Percentiles rank a stretch among this genome's conserved stretches.
These are phyloP conservation scores for Phengaris arion DNA, from an alignment of 2,888 invertebrate genomes.

Conservation along the genomic window DNA sequence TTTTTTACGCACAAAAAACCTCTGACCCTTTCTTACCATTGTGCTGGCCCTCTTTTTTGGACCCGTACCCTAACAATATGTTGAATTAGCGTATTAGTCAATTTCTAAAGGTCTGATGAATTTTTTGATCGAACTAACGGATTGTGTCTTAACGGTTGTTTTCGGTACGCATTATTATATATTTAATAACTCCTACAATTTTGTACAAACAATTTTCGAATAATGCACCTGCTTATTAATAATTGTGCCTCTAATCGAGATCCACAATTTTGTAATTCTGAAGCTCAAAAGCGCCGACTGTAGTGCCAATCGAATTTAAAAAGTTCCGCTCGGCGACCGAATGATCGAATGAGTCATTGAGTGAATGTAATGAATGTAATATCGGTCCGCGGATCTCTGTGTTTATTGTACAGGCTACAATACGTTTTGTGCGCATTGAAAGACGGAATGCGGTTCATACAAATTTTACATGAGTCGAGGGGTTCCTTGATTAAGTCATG, in stretches of 20 bases:
- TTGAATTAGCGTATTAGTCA: conserved; percentile 77
- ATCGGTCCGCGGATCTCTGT: conserved; percentile 71
- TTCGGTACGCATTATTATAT: conserved; percentile 44
- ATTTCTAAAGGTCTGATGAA: conserved; percentile 75
- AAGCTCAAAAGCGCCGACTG: conserved; percentile 67
- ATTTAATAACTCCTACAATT: conserved; percentile 50
- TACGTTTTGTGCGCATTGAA: conserved; percentile 58
- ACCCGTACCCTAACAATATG: conserved; percentile 71
- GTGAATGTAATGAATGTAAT: conserved; percentile 52
- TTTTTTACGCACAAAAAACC: conserved; percentile 70
- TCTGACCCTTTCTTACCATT: conserved; percentile 79
- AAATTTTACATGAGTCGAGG: conserved; percentile 44
- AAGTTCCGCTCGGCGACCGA: conserved; percentile 51
- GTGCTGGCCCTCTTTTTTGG: conserved; percentile 69
- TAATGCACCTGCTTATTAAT: conserved; percentile 35
- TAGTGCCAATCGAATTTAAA: conserved; percentile 68
- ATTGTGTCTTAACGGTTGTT: conserved; percentile 72
- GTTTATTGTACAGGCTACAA: conserved; percentile 67
- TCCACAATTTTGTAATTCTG: conserved; percentile 48
- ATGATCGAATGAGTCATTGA: conserved; percentile 58
- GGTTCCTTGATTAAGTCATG: conserved; percentile 42
- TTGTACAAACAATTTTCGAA: conserved; percentile 36
- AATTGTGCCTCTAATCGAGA: conserved; percentile 27
- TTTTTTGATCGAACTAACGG: conserved; percentile 77
- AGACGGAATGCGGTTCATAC: conserved; percentile 47